phyloP scores from a whole-genome alignment of 2,797 vertebrate genomes.

The Oophaga sylvatica region DNA sequence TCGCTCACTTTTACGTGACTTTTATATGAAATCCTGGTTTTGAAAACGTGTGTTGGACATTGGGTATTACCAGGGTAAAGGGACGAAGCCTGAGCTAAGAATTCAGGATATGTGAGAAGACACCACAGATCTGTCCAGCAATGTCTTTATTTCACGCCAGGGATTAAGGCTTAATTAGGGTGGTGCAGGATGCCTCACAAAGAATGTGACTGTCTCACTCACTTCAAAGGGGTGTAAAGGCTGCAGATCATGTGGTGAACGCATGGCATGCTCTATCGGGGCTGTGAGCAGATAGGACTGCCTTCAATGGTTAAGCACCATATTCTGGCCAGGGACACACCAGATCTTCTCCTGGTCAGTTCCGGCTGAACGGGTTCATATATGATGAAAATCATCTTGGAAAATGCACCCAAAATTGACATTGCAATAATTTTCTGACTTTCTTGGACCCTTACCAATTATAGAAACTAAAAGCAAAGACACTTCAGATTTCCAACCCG shows the following conservation, averaged over 20 bases:
- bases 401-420: not conserved
- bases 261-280: constrained; percentile 17
- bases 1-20: not conserved
- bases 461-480: not conserved
- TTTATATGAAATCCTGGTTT: not conserved
- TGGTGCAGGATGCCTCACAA: constrained; percentile 26
- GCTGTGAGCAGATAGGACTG: not conserved
- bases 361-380: no score
- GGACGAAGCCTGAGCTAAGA: not conserved
- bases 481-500: not conserved
- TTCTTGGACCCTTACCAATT: not conserved
- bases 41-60: not conserved
- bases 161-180: constrained; percentile 46
- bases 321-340: no score
- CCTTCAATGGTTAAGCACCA: not conserved
- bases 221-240: constrained; percentile 41
- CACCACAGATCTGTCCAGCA: constrained; percentile 23
- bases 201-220: constrained; percentile 47
- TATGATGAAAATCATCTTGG: no score
- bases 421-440: not conserved
- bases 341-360: no score
- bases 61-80: not conserved
- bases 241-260: constrained; percentile 40
- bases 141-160: constrained; percentile 8
- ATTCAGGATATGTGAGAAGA: not conserved